Evolutionary conservation across 2,888 invertebrate species (phyloP).

Genomic region (Polyploca ridens): DNA sequence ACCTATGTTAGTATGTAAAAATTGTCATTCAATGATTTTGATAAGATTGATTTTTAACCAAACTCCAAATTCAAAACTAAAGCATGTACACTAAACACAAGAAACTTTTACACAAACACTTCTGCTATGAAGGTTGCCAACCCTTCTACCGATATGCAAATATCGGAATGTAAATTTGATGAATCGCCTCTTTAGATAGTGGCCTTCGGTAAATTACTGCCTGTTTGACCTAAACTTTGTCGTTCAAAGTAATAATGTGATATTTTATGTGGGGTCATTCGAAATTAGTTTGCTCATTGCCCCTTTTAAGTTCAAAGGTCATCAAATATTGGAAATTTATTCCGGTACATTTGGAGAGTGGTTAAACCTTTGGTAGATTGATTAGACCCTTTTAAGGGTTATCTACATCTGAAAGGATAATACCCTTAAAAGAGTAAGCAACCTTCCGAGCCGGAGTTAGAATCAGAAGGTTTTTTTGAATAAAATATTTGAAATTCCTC

Average conservation of each 20-base stretch:
- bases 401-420: not conserved
- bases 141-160: conserved; percentile 23
- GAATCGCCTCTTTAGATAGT: conserved; percentile 20
- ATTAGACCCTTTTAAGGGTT: not conserved
- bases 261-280: conserved; percentile 12
- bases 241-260: conserved; percentile 11
- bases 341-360: conserved; percentile 16
- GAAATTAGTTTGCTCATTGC: conserved; percentile 12
- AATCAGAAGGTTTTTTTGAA: not conserved
- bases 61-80: not conserved
- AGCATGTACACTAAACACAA: not conserved
- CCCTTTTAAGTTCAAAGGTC: conserved; percentile 8
- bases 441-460: not conserved
- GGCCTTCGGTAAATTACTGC: not conserved
- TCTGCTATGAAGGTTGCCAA: not conserved
- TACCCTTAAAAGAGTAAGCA: not conserved
- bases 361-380: conserved; percentile 15
- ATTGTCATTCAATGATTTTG: not conserved
- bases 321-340: conserved; percentile 5
- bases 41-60: too few species aligned
- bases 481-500: too few species aligned
- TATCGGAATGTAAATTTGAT: conserved; percentile 20
- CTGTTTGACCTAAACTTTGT: conserved; percentile 11
- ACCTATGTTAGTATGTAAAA: not conserved
- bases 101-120: not conserved